Evolutionary conservation across 1,140 invertebrate species (phyloP).

Genomic region (Drosophila simulans): DNA sequence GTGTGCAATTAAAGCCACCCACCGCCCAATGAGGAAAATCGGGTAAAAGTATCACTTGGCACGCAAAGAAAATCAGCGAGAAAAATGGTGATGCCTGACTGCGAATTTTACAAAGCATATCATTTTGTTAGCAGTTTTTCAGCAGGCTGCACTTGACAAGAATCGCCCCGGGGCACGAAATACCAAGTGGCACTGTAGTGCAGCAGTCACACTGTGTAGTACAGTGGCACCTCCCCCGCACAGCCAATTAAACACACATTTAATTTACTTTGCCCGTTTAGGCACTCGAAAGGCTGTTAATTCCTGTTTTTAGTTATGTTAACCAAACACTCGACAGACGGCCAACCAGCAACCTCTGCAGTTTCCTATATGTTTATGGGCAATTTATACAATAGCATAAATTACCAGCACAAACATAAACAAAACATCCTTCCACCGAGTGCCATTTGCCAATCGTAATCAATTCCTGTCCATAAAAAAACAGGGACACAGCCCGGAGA

Average conservation of each 20-base stretch:
- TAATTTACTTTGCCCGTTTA: constrained; percentile 43
- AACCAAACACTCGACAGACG: constrained; percentile 56
- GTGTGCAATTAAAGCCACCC: constrained; percentile 45
- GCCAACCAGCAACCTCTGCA: constrained; percentile 58
- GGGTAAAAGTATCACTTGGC: constrained; percentile 76
- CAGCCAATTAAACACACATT: constrained; percentile 66
- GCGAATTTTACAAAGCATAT: constrained; percentile 78
- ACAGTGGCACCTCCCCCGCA: constrained; percentile 35
- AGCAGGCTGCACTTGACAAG: constrained; percentile 75
- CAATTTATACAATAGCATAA: constrained; percentile 79
- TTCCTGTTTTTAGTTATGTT: constrained; percentile 76
- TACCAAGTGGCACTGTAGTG: constrained; percentile 14
- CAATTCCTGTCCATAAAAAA: constrained; percentile 74
- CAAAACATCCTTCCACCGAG: constrained; percentile 73
- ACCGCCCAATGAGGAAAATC: constrained; percentile 41
- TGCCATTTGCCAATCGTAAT: constrained; percentile 83
- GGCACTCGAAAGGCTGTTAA: constrained; percentile 71
- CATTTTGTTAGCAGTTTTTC: constrained; percentile 82
- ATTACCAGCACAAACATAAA: constrained; percentile 73
- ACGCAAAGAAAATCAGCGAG: constrained; percentile 79
- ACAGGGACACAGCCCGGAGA: constrained; percentile 51
- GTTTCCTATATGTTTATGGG: constrained; percentile 73
- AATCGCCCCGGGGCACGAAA: constrained; percentile 72
- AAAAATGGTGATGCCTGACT: constrained; percentile 66
- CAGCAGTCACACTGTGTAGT: not conserved